phyloP scores from a whole-genome alignment of 2,888 invertebrate species.

The Sipha maydis region DNA sequence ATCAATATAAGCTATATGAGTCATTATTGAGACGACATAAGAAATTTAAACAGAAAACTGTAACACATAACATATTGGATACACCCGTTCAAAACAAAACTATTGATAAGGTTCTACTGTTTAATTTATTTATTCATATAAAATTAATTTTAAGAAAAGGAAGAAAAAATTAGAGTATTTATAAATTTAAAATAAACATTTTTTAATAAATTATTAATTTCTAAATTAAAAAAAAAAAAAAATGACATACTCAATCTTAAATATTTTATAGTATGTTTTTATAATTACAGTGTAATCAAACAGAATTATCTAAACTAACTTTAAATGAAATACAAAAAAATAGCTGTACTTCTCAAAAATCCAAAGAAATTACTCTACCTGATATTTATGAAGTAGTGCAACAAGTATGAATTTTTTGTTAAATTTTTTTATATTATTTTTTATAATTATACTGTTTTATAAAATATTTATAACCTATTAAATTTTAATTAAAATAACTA shows the following conservation, averaged over 20 bases:
- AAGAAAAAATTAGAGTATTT: neutral
- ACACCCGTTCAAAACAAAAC: slow-evolving; percentile 39
- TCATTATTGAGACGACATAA: slow-evolving; percentile 51
- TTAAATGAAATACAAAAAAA: slow-evolving; percentile 19
- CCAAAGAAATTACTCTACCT: slow-evolving; percentile 34
- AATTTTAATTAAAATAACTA: neutral
- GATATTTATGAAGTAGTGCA: slow-evolving; percentile 57
- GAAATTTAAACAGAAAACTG: slow-evolving; percentile 43
- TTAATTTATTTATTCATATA: neutral
- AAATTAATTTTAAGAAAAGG: neutral
- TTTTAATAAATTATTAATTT: neutral
- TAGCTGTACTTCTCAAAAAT: neutral
- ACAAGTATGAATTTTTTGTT: slow-evolving; percentile 37
- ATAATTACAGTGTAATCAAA: slow-evolving; percentile 39
- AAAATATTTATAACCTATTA: neutral
- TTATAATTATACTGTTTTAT: neutral
- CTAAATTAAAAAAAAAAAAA: too few relatives aligned
- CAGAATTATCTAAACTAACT: slow-evolving; percentile 5
- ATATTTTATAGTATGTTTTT: neutral
- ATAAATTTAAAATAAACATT: neutral
- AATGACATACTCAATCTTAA: neutral
- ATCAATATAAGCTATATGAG: slow-evolving; percentile 39
- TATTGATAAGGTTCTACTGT: slow-evolving; percentile 36
- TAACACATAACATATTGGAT: slow-evolving; percentile 24
- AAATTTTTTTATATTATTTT: neutral